Base-by-base conservation (phyloP, 1,140 invertebrate species). In the Drosophila tristis region DNA sequence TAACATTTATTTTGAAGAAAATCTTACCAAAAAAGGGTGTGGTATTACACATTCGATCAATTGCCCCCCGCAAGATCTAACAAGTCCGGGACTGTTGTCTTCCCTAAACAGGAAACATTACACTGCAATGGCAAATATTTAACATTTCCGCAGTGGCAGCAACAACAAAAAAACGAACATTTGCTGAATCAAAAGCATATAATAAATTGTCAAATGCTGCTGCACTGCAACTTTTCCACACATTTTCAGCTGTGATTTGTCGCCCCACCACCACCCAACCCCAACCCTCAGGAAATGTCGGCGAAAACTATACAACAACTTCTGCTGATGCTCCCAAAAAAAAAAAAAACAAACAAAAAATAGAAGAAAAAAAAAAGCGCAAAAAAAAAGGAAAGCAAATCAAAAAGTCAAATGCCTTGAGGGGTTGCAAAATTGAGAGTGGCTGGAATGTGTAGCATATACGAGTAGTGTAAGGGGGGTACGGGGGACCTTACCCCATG, bases 41-140 rank as follows among this genome's bases (percentile, higher is more conserved):
- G 48, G 64, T 64, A 66, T 3, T 4, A 29, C 0, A 20, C 8
- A 48, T 68, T 68, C 64, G 35, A 65, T 50, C 44, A 31, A 6
- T 13, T 15, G 13, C 2, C 2, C 2, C 16, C 8, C 9, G 15
- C 15, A 13, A 0, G 2, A 13, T n/a, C 13, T n/a, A 0, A 16
- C 16, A 67, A 13, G 4, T 31, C 70, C 13, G 29, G 15, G 31
- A 8, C 43, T 49, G 54, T 87, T 87, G 79, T 80, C 66, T 79
- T 73, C 61, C 48, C 53, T 26, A 50, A 66, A 67, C 63, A 78
- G 84, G 84, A 87, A 87, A 70, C 84, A 87, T 87, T 87, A 79
- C 84, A 89, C 84, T 84, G 79, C 76, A 87, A 87, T 87, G 89
- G 89, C 84, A 87, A 87, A 87, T 87, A 87, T 87, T 87, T 89